These are phyloP conservation scores for Chloropsis cyanopogon DNA, from an alignment of 2,113 vertebrate species.

Conservation along the genomic window DNA sequence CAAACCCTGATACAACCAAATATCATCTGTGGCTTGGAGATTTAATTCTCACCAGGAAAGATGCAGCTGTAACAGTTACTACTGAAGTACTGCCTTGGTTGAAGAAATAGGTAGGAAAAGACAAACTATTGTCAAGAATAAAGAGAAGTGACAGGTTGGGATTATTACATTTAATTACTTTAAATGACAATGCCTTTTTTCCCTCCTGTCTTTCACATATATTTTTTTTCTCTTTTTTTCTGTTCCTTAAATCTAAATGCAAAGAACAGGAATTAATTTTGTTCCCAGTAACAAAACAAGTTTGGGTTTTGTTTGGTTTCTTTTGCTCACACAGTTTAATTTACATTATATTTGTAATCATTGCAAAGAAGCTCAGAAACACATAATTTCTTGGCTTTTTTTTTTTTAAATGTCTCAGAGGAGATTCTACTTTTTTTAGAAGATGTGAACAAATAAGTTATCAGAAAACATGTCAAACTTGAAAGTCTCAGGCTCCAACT, in stretches of 20 bases:
- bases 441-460: slow-evolving; percentile 12
- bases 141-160: neutral
- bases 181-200: neutral
- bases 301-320: neutral
- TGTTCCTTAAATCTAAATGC: neutral
- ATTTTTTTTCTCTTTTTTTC: neutral
- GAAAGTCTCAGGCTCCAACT: neutral
- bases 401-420: neutral
- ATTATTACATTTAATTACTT: neutral
- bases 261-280: neutral
- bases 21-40: neutral
- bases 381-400: neutral
- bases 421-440: neutral
- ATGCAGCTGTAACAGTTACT: neutral
- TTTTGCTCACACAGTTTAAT: neutral
- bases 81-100: neutral
- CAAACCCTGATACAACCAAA: neutral
- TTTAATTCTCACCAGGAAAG: neutral
- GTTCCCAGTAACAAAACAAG: neutral
- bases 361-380: neutral
- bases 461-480: slow-evolving; percentile 22
- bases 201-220: neutral
- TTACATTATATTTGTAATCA: neutral
- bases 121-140: neutral
- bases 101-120: neutral